Evolutionary conservation across 2,113 vertebrate genomes (phyloP), one percentile per base, ranked within the genome.

Genomic region (Labeo rohita): DNA sequence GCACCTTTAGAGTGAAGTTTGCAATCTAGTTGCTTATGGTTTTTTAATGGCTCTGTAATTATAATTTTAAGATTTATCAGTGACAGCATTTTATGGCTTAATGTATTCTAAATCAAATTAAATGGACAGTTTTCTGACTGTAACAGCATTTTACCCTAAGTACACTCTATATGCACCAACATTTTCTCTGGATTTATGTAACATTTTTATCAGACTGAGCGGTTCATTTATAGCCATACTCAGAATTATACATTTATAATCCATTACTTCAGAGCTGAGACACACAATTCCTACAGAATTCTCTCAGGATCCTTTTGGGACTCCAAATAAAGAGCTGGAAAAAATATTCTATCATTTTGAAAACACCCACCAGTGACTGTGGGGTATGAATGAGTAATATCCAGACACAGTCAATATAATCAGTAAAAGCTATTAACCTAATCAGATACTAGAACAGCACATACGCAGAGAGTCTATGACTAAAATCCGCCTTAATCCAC

Each of bases 381-480:
- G 23, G 52, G 47, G 47, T 49, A 18, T 54, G 72, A 56, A 39
- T 66, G 79, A 76, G 73, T 49, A 77, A 87, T 77, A 65, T n/a
- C 9, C 80, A 78, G 18, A 56, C 47, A 76, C 65, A 43, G 18
- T 23, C 70, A 68, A 65, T 6, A 54, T 18, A 45, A 82, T 86
- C 68, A 82, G 54, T 82, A 74, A 86, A 73, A 54, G 52, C 76
- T 73, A 66, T 75, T 75, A 82, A 72, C 36, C 84, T 76, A 59
- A 86, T 80, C 23, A 76, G 23, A 39, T 0, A 47, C 15, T 72
- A 50, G 18, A 23, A 13, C 15, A 52, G 28, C n/a, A 39, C 3
- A 79, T 45, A 73, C 34, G 8, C 76, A 52, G 6, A 78, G 34
- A 39, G 47, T 18, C 61, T 78, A 45, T 28, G 65, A 74, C 86